Percentiles rank a stretch among this genome's conserved stretches.
Conservation (phyloP, 2,888 invertebrate species). For the Incurvaria masculella region DNA sequence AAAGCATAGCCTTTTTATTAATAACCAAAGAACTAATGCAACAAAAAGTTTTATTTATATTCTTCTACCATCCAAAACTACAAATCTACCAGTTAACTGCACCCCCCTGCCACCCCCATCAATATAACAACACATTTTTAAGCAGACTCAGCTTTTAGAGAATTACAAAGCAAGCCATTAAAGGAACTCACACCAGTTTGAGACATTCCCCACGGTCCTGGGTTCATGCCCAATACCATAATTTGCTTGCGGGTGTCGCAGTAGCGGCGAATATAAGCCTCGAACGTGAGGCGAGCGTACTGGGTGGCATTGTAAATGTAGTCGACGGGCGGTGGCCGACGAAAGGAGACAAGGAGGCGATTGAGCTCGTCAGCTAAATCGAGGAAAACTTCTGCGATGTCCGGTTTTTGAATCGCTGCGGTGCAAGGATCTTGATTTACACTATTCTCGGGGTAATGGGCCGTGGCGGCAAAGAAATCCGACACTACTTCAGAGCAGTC, state of each 20-base stretch:
- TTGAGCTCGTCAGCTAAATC: background rate
- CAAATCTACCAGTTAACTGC: no score
- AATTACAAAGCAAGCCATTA: no score
- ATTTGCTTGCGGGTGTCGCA: slow-evolving; percentile 66
- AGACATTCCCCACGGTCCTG: slow-evolving; percentile 96
- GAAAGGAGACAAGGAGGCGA: background rate
- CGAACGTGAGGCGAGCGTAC: slow-evolving; percentile 78
- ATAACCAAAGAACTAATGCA: no score
- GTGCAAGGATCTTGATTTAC: background rate
- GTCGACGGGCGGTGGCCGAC: background rate
- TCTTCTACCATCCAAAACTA: no score
- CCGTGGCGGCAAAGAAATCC: background rate
- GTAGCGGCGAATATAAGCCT: slow-evolving; percentile 69
- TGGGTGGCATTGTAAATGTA: slow-evolving; percentile 79
- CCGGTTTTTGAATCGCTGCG: background rate
- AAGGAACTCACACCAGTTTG: slow-evolving; percentile 85
- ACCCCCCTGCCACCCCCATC: no score
- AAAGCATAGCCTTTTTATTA: no score
- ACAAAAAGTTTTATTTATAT: no score
- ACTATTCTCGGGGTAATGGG: background rate
- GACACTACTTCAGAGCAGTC: background rate
- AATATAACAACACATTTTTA: no score
- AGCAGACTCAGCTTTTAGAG: no score
- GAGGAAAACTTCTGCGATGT: background rate
- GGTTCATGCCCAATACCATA: slow-evolving; percentile 91